Percentiles rank a stretch among this genome's conserved stretches.
Evolutionary conservation across 2,888 invertebrate genomes (phyloP).

Genomic region (Cataglyphis albicans): DNA sequence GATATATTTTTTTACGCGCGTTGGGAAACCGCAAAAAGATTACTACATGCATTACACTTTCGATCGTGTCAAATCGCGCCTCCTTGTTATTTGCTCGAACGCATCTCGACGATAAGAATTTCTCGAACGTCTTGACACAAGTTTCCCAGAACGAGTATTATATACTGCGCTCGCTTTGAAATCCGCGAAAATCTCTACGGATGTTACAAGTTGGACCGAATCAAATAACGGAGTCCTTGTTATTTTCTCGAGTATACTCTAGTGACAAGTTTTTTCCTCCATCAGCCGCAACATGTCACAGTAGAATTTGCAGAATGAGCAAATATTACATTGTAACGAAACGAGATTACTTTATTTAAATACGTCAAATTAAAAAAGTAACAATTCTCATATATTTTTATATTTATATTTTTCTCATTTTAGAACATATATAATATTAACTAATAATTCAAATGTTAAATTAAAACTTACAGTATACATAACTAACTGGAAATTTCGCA

Average conservation of each 20-base stretch:
- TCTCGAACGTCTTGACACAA: slow-evolving; percentile 12
- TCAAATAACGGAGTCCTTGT: slow-evolving; percentile 27
- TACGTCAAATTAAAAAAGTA: background rate
- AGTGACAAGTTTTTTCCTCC: slow-evolving; percentile 14
- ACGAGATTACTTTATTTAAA: background rate
- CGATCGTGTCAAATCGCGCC: background rate
- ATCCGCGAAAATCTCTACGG: slow-evolving; percentile 45
- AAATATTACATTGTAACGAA: slow-evolving; percentile 1
- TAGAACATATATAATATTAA: background rate
- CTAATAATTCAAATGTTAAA: background rate
- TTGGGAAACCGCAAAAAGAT: background rate
- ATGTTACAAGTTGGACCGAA: slow-evolving; percentile 42
- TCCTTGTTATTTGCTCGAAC: slow-evolving; percentile 44
- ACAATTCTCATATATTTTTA: background rate
- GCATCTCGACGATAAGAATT: slow-evolving; percentile 22
- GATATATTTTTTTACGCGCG: background rate
- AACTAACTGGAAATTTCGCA: background rate
- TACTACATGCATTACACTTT: background rate
- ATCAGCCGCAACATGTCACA: background rate
- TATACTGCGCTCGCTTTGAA: background rate
- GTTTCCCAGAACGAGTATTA: slow-evolving; percentile 36
- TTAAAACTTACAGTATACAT: background rate
- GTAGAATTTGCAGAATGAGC: background rate
- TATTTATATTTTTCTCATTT: background rate
- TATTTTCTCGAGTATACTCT: slow-evolving; percentile 25